Base-by-base conservation (phyloP, 2,113 vertebrate species). In the Tychaedon coryphoeus region DNA sequence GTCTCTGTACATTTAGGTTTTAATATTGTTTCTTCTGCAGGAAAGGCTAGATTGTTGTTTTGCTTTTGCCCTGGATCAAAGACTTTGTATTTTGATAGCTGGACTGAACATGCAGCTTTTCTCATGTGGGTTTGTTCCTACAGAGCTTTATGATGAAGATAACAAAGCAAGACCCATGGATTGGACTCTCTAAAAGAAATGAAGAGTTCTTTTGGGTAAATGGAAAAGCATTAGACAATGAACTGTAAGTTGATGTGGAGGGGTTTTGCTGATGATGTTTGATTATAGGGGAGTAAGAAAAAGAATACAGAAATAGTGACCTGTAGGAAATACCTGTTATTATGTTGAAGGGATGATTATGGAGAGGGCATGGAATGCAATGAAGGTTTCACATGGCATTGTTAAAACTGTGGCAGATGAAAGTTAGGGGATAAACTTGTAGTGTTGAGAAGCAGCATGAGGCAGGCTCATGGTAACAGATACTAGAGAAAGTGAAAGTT, bases 131-230 rank as follows among this genome's bases (percentile, higher is more conserved):
- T 92, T 94, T 94, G 34, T 88, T 95, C 54, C 62, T 90, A 31
- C 94, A 96, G 94, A 73, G 8, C n/a, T 96, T 96, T 92, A 73
- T 90, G 69, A 7, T 96, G 91, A 95, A 95, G 79, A 95, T 96
- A 92, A 95, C 96, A 88, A 96, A 96, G 86, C 67, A 96, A 86
- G 94, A 96, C 64, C 94, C 94, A 0, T 96, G 96, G 96, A 95
- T 96, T 76, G 96, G 96, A 57, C 96, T 96, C 8, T 12, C 17
- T 34, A 93, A 50, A 91, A 93, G 19, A 76, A 83, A 93, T 29
- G 75, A 91, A 80, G 83, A 92, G 19, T 96, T 95, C 83, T 91
- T 95, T 34, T 96, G 96, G 96, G 72, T 95, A 70, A 92, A 96
- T 70, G 96, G 94, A 38, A 62, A 69, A 45, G 72, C 86, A 58